Percentiles rank a stretch among this genome's conserved stretches.
Conservation (phyloP, 2,797 vertebrate genomes). For the Hybognathus amarus region DNA sequence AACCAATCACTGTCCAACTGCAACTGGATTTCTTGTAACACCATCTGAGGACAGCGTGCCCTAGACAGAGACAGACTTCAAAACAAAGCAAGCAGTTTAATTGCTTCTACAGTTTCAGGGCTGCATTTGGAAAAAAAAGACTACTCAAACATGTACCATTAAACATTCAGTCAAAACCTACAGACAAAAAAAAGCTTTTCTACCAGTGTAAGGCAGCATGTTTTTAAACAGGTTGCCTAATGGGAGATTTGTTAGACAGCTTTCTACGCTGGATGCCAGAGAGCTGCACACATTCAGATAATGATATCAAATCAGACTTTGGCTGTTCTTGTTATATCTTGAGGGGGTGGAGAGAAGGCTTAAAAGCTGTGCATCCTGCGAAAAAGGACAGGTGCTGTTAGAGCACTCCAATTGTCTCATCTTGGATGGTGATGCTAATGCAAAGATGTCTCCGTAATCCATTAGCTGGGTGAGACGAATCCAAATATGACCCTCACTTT, state of each 20-base stretch:
- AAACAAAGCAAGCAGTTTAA: conserved; percentile 15
- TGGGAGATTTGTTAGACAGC: conserved; percentile 22
- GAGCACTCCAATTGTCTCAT: conserved; percentile 14
- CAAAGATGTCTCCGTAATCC: conserved; percentile 33
- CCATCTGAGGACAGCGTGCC: neutral
- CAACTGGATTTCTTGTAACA: conserved; percentile 5
- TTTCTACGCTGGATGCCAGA: conserved; percentile 14
- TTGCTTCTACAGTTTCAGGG: conserved; percentile 12
- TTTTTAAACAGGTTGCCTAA: conserved; percentile 3
- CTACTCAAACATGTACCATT: too few species aligned
- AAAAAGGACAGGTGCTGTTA: conserved; percentile 25
- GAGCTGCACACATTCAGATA: conserved; percentile 22
- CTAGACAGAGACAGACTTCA: conserved; percentile 11
- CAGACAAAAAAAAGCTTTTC: neutral
- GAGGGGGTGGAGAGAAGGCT: conserved; percentile 10
- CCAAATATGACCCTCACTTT: conserved; percentile 40
- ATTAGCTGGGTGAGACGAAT: conserved; percentile 34
- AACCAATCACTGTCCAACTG: conserved; percentile 8
- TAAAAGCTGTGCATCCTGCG: neutral
- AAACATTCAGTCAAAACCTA: conserved; percentile 9
- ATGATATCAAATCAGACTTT: conserved; percentile 16
- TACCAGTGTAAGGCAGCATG: neutral
- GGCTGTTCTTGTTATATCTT: conserved; percentile 24
- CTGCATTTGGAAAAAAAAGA: neutral
- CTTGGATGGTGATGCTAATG: conserved; percentile 18